Percentiles rank a stretch among this genome's conserved stretches.
Evolutionary conservation across 2,113 vertebrate species (phyloP).

Genomic region (Butorides virescens): DNA sequence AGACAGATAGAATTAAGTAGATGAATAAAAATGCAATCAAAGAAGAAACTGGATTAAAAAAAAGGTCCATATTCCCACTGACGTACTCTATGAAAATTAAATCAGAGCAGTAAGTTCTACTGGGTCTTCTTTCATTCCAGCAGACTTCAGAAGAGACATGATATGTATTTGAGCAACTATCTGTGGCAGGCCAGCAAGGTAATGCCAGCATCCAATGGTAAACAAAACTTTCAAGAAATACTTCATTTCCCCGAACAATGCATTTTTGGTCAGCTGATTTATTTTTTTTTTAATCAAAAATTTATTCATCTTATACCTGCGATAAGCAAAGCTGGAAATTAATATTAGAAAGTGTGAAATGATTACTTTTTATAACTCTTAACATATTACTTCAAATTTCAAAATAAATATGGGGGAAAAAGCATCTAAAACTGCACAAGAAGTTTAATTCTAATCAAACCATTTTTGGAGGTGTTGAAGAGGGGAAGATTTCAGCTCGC

Average conservation of each 20-base stretch:
- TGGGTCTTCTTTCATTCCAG: background rate
- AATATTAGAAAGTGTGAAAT: background rate
- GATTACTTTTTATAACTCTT: background rate
- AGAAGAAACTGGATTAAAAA: background rate
- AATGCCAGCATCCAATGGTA: background rate
- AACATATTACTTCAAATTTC: background rate
- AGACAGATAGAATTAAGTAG: background rate
- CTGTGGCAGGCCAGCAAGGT: background rate
- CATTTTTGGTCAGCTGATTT: background rate
- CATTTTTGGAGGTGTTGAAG: background rate
- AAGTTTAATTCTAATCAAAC: background rate
- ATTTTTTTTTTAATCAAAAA: background rate
- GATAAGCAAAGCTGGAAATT: background rate
- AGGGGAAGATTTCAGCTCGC: background rate
- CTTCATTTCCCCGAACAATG: background rate
- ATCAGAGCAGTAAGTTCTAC: background rate
- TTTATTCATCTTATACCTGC: background rate
- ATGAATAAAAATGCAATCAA: background rate
- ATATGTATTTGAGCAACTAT: background rate
- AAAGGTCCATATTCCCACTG: background rate
- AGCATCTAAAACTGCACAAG: background rate
- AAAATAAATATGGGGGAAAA: background rate
- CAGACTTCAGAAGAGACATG: background rate
- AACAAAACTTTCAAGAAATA: background rate
- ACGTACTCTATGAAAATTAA: background rate